A percentile compares a stretch with the other conserved stretches of the same genome.
These are phyloP conservation scores for Silurus aristotelis DNA, from an alignment of 2,797 vertebrate species.

Conservation along the genomic window DNA sequence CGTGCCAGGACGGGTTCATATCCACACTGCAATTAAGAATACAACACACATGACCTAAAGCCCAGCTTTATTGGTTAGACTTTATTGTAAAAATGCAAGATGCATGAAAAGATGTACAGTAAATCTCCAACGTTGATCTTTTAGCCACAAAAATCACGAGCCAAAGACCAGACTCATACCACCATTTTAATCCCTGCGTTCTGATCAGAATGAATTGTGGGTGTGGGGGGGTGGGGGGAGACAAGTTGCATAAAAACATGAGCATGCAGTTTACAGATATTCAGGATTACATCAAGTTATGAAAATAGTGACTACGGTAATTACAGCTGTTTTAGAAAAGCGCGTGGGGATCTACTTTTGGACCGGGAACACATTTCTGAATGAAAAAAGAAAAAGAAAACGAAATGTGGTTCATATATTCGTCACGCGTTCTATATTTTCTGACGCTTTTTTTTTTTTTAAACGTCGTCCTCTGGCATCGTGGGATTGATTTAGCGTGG, in stretches of 20 bases:
- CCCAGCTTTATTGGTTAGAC: constrained; percentile 30
- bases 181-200: constrained; percentile 16
- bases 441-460: not conserved
- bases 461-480: not conserved
- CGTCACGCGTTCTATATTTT: not conserved
- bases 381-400: not conserved
- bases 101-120: constrained; percentile 47
- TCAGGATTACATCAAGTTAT: constrained; percentile 62
- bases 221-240: constrained; percentile 20
- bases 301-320: constrained; percentile 42
- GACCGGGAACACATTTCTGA: not conserved
- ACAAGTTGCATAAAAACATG: constrained; percentile 47
- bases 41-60: constrained; percentile 6
- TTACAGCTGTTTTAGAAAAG: constrained; percentile 53
- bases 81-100: constrained; percentile 59
- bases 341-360: constrained; percentile 13
- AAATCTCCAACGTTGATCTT: constrained; percentile 31
- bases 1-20: no score
- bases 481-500: not conserved
- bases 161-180: constrained; percentile 29
- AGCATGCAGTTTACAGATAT: constrained; percentile 79
- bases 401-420: not conserved
- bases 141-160: constrained; percentile 23
- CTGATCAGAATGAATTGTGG: constrained; percentile 52
- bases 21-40: not conserved